Conservation (phyloP, 2,113 vertebrate genomes). For the Corythoichthys intestinalis region DNA sequence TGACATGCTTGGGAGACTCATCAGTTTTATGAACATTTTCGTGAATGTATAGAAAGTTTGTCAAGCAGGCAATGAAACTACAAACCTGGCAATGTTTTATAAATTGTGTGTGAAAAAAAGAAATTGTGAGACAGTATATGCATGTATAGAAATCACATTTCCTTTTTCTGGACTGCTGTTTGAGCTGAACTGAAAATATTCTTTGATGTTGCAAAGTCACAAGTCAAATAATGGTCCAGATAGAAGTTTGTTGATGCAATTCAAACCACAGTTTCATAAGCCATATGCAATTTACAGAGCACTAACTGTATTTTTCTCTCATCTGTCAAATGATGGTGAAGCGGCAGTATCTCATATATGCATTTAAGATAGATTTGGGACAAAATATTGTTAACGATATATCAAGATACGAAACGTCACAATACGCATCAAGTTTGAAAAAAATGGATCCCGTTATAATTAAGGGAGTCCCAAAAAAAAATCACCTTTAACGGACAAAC, state of each 20-base stretch:
- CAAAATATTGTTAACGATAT: too few species aligned
- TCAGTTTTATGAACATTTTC: slow-evolving; percentile 23
- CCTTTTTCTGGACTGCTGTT: slow-evolving; percentile 45
- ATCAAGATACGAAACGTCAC: too few species aligned
- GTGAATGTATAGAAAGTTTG: slow-evolving; percentile 10
- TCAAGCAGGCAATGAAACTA: slow-evolving; percentile 9
- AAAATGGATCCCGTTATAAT: too few species aligned
- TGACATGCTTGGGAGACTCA: slow-evolving; percentile 8
- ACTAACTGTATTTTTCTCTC: too few species aligned
- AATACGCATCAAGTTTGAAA: too few species aligned
- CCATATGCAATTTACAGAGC: too few species aligned
- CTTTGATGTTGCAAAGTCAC: slow-evolving; percentile 64
- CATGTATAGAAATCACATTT: slow-evolving; percentile 53
- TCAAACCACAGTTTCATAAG: slow-evolving; percentile 25
- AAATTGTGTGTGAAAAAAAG: slow-evolving; percentile 54
- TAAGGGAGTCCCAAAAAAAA: too few species aligned
- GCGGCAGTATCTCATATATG: too few species aligned
- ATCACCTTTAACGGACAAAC: too few species aligned
- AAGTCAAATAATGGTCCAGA: slow-evolving; percentile 55
- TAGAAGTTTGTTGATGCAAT: slow-evolving; percentile 11
- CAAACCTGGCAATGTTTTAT: slow-evolving; percentile 48
- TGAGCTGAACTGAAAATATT: slow-evolving; percentile 49
- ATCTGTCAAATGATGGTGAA: too few species aligned
- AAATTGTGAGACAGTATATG: slow-evolving; percentile 58
- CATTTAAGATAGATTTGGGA: too few species aligned